Conservation (phyloP, 2,888 invertebrate species). For the Acheta domesticus region DNA sequence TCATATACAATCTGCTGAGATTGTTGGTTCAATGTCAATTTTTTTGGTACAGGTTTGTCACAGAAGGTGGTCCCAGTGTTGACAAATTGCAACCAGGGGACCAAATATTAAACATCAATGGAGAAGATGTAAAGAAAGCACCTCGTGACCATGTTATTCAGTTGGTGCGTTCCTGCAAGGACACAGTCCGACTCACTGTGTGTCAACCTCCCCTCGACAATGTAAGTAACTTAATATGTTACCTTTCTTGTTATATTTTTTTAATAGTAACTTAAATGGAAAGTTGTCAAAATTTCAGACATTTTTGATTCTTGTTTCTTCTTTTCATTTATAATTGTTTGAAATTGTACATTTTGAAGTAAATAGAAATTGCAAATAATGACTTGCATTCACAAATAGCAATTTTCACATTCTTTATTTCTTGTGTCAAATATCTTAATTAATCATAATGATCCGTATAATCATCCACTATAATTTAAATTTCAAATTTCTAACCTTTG, state of each 20-base stretch:
- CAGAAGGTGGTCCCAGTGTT: conserved; percentile 87
- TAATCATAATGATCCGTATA: no score
- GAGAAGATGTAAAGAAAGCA: conserved; percentile 81
- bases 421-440: no score
- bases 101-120: conserved; percentile 85
- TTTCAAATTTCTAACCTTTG: no score
- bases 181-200: conserved; percentile 71
- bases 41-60: conserved; percentile 58
- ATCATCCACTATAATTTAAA: no score
- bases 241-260: no score
- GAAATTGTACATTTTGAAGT: background rate
- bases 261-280: background rate
- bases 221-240: conserved; percentile 46
- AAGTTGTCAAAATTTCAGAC: background rate
- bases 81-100: conserved; percentile 87
- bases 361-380: no score
- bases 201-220: conserved; percentile 76
- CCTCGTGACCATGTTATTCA: conserved; percentile 87
- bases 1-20: no score
- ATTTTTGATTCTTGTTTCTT: background rate
- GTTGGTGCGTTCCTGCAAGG: conserved; percentile 76
- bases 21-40: no score
- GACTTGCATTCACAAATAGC: no score
- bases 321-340: background rate
- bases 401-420: no score